Base-by-base conservation (phyloP, 2,888 invertebrate species). In the Therioaphis trifolii region DNA sequence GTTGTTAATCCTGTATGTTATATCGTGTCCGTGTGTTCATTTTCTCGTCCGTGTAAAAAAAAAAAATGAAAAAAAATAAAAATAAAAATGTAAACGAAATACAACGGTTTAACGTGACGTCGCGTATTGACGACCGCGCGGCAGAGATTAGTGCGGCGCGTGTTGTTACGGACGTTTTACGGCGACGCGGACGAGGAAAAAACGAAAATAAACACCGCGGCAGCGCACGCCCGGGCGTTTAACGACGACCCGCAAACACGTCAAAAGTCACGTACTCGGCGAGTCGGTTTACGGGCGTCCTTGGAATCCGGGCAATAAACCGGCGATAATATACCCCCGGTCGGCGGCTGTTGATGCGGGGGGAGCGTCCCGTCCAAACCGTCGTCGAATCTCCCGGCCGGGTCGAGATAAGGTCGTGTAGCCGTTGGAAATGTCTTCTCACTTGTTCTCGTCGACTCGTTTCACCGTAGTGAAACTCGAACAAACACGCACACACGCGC, bases 241-340 rank as follows among this genome's bases (percentile, higher is more conserved):
- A 21, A 46, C 46, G 46, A 46, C 46, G 46, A 12, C 7, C 40
- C 68, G 68, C 68, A 21, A 68, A 68, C 12, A 21, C 40, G 68
- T 40, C 1, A 68, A 68, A 68, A 68, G 68, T 68, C 68, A 68
- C 68, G 68, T 68, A 68, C 63, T 29, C 40, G 66, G 66, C 66
- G 61, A 61, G 61, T 24, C 27, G 5, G 29, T 35, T 29, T 35
- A 35, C 35, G 7, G n/a, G 52, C 63, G 63, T 68, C 40, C 68
- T 68, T 12, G 68, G 68, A 21, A n/a, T n/a, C n/a, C 7, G 4
- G 63, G 63, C 63, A 29, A 29, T 63, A 63, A 29, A 27, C 29
- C 27, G 27, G 24, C 21, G 58, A 61, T 27, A 27, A 27, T 21
- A 27, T 2, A 2, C n/a, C 9, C 9, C 18, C 15, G 4, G 18